These are phyloP conservation scores for Epizoanthus illoricatus DNA, from an alignment of 92 coral and sea anemone species.

Conservation along the genomic window DNA sequence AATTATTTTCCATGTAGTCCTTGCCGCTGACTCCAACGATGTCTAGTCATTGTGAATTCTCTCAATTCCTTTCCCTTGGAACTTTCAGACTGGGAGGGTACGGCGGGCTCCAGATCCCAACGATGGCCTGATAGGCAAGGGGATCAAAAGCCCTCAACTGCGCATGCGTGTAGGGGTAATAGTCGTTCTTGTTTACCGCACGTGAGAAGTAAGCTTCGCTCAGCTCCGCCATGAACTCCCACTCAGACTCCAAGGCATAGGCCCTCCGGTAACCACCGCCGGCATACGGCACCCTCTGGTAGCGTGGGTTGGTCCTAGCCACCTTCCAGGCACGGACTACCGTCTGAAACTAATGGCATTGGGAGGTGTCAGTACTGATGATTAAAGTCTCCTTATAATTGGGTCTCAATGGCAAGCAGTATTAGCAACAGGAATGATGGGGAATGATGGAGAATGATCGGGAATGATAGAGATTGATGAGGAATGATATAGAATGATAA, in stretches of 20 bases:
- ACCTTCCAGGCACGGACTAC: background rate
- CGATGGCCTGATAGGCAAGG: slow-evolving; percentile 24
- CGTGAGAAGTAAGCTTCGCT: slow-evolving; percentile 46
- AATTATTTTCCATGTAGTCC: too few relatives aligned
- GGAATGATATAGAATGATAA: background rate
- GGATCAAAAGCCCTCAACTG: slow-evolving; percentile 34
- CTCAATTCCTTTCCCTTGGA: background rate
- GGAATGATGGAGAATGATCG: too few relatives aligned
- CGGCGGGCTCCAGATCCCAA: slow-evolving; percentile 37
- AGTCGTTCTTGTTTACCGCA: slow-evolving; percentile 32
- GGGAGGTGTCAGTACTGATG: background rate
- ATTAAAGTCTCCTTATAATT: too few relatives aligned
- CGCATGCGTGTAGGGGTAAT: slow-evolving; percentile 39
- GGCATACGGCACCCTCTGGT: slow-evolving; percentile 37
- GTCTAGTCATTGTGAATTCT: background rate
- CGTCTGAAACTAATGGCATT: slow-evolving; percentile 5
- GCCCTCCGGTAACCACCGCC: slow-evolving; percentile 37
- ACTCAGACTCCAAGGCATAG: slow-evolving; percentile 23
- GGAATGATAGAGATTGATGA: too few relatives aligned
- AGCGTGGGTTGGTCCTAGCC: slow-evolving; percentile 3
- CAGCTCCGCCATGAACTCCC: slow-evolving; percentile 48
- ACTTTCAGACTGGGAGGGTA: slow-evolving; percentile 20
- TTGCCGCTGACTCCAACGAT: too few relatives aligned
- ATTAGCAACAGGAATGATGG: too few relatives aligned
- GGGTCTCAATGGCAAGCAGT: too few relatives aligned